phyloP scores from a whole-genome alignment of 2,113 vertebrate genomes.

The Pteruthius melanotis region DNA sequence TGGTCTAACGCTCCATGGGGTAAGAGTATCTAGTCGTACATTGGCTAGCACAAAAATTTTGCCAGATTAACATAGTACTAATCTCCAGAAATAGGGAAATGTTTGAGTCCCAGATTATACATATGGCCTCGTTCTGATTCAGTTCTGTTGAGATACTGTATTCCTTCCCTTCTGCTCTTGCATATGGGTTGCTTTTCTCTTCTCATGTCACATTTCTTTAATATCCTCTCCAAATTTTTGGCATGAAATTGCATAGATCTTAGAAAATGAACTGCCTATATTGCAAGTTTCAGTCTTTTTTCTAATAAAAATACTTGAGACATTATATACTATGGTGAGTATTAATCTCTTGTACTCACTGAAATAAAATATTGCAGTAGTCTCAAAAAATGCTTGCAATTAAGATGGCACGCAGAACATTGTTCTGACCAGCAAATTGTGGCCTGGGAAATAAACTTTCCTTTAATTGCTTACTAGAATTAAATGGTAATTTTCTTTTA shows the following conservation, averaged over 20 bases:
- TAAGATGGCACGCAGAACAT: neutral
- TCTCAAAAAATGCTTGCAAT: neutral
- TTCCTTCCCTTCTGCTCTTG: neutral
- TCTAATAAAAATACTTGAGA: neutral
- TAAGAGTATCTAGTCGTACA: neutral
- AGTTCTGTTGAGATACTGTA: neutral
- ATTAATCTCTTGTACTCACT: neutral
- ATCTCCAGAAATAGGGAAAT: neutral
- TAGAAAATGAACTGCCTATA: neutral
- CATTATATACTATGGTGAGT: neutral
- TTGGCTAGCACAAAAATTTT: neutral
- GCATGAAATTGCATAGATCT: neutral
- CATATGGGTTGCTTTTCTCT: neutral
- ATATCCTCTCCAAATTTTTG: neutral
- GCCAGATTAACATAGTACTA: neutral
- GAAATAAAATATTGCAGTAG: neutral
- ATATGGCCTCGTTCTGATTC: neutral
- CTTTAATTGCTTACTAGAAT: neutral
- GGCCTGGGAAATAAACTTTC: neutral
- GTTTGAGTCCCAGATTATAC: neutral
- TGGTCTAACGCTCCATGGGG: neutral
- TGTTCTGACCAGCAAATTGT: neutral
- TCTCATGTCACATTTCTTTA: neutral
- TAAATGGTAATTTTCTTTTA: neutral
- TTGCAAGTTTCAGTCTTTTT: neutral